A percentile compares a stretch with the other conserved stretches of the same genome.
These are phyloP conservation scores for Caenorhabditis sp. DNA, from an alignment of 2,888 invertebrate genomes.

Conservation along the genomic window DNA sequence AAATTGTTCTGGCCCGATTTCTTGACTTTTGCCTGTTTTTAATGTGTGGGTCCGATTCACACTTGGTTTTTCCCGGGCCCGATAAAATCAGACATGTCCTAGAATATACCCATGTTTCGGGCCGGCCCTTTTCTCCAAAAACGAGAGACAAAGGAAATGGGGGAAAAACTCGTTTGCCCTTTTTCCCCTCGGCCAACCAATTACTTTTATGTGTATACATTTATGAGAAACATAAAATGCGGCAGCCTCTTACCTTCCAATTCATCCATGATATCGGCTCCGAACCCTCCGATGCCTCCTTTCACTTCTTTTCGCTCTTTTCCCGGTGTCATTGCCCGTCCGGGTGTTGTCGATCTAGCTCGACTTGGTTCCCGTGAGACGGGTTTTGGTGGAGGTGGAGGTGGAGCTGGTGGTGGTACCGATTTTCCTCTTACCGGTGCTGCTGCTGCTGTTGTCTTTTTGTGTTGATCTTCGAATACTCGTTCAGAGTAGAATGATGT, in stretches of 20 bases:
- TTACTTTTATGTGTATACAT: too few relatives aligned
- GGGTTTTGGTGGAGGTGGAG: conserved; percentile 45
- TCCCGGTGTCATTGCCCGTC: conserved; percentile 20
- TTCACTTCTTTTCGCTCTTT: conserved; percentile 33
- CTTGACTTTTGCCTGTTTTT: too few relatives aligned
- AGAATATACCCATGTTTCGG: too few relatives aligned
- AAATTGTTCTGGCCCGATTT: too few relatives aligned
- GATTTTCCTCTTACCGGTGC: conserved; percentile 38
- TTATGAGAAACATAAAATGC: too few relatives aligned
- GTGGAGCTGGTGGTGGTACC: conserved; percentile 53
- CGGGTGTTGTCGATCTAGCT: conserved; percentile 22
- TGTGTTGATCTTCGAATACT: conserved; percentile 21
- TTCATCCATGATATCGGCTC: conserved; percentile 39
- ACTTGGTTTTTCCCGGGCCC: too few relatives aligned
- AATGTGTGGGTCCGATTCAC: too few relatives aligned
- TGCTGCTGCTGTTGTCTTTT: background rate
- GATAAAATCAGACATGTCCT: too few relatives aligned
- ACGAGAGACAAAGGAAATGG: background rate
- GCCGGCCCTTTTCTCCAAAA: too few relatives aligned
- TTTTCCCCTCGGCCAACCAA: too few relatives aligned
- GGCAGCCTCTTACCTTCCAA: conserved; percentile 14
- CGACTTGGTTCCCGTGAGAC: conserved; percentile 35
- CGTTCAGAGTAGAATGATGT: conserved; percentile 24
- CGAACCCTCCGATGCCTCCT: conserved; percentile 41
- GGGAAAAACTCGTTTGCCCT: background rate